Evolutionary conservation across 2,113 vertebrate genomes (phyloP), one percentile per base, ranked within the genome.

Genomic region (Channa maculata): DNA sequence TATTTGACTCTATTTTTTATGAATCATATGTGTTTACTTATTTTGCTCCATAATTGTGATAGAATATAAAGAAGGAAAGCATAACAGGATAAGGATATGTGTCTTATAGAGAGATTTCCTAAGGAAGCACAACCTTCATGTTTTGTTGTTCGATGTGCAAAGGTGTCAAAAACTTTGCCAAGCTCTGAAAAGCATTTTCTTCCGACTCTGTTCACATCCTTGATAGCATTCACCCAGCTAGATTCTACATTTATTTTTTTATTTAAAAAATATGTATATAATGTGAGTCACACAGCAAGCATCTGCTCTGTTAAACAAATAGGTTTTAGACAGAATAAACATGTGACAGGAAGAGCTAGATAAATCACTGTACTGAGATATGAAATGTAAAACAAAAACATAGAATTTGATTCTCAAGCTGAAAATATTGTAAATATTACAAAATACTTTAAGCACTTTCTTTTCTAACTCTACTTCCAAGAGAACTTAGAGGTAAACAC

Each of bases 131-230:
- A 58, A 51, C 53, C 50, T 68, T 60, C 9, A 34, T 5, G 11
- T 53, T 53, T 13, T 65, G 48, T 55, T 57, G 58, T 36, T 80
- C 6, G 0, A 11, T 36, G 45, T 57, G n/a, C 8, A n/a, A 54
- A 62, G n/a, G 48, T 62, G 50, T 64, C 38, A 59, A 55, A 36
- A 55, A 60, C 7, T 63, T 53, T 67, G 63, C 43, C 36, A 37
- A 36, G 36, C 14, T 62, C 12, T 60, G 12, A 46, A 41, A 72
- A 36, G 6, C 37, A 37, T 44, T 58, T 72, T 43, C 36, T 15
- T 24, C 39, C 39, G 5, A 54, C 2, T 48, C 34, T 34, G 49
- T 55, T 36, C 44, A 62, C 50, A 76, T 12, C 51, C 55, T 48
- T 53, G 33, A 36, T 33, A 44, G 9, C 10, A 43, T 14, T 55